phyloP scores from a whole-genome alignment of 2,888 invertebrate species.

The Drosophila yooni region DNA sequence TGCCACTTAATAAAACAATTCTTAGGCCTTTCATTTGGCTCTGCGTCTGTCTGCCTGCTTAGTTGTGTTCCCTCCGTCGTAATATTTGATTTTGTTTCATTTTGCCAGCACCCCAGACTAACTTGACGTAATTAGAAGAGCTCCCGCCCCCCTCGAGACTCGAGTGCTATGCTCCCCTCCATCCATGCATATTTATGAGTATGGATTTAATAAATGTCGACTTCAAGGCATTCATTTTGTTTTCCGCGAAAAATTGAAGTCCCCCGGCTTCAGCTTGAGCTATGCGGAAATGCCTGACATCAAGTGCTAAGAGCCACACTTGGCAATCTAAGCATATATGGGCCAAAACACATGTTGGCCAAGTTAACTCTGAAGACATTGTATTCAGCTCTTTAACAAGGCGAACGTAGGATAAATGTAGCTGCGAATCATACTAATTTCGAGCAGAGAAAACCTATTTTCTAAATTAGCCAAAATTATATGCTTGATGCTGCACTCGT shows the following conservation, averaged over 20 bases:
- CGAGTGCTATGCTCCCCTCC: conserved; percentile 2
- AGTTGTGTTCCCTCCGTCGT: conserved; percentile 27
- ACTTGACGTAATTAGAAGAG: conserved; percentile 64
- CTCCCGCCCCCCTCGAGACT: conserved; percentile 23
- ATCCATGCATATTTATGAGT: conserved; percentile 81
- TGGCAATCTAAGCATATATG: conserved; percentile 40
- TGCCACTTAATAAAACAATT: conserved; percentile 69
- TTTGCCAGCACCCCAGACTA: conserved; percentile 28
- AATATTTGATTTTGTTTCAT: conserved; percentile 48
- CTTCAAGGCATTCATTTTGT: conserved; percentile 36
- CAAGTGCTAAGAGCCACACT: conserved; percentile 8
- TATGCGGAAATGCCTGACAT: conserved; percentile 51
- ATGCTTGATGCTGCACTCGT: conserved; percentile 35
- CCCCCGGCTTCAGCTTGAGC: not conserved
- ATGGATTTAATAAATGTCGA: conserved; percentile 76
- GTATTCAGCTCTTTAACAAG: conserved; percentile 59
- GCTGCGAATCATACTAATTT: conserved; percentile 70
- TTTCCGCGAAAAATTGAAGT: conserved; percentile 12
- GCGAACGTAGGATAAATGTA: conserved; percentile 57
- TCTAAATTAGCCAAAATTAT: conserved; percentile 77
- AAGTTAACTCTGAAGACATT: not conserved
- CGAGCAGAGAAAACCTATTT: conserved; percentile 61
- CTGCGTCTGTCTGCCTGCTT: conserved; percentile 33
- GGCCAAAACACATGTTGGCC: conserved; percentile 65
- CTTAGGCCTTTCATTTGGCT: conserved; percentile 46